A percentile compares a stretch with the other conserved stretches of the same genome.
These are phyloP conservation scores for Prorops nasuta DNA, from an alignment of 1,140 invertebrate species.

Conservation along the genomic window DNA sequence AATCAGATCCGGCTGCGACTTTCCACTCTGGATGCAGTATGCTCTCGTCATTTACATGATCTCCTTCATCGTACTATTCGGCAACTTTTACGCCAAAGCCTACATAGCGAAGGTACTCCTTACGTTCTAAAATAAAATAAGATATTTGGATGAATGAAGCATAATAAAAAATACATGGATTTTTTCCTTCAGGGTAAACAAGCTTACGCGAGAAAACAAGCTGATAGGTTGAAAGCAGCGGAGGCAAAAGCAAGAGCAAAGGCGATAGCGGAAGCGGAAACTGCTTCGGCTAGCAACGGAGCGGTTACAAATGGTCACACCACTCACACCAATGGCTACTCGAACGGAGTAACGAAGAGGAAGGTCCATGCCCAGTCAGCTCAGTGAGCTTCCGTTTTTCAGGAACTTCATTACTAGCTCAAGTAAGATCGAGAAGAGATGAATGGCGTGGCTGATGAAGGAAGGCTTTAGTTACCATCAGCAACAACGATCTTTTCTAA, in stretches of 20 bases:
- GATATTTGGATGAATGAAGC: too few species aligned
- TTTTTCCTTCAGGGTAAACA: constrained; percentile 43
- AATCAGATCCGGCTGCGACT: constrained; percentile 79
- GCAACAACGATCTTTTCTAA: too few species aligned
- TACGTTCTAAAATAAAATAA: background rate
- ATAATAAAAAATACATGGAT: background rate
- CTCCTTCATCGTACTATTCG: constrained; percentile 86
- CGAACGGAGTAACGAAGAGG: constrained; percentile 39
- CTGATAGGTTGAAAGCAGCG: constrained; percentile 28
- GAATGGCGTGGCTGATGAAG: too few species aligned
- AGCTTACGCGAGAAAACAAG: constrained; percentile 42
- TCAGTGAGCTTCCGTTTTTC: too few species aligned
- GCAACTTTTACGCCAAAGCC: constrained; percentile 86
- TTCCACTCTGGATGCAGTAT: constrained; percentile 93
- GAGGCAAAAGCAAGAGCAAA: constrained; percentile 4
- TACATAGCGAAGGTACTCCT: constrained; percentile 71
- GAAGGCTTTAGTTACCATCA: too few species aligned
- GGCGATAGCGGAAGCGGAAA: constrained; percentile 1
- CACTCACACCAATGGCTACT: constrained; percentile 35
- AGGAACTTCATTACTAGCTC: too few species aligned
- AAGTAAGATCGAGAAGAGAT: too few species aligned
- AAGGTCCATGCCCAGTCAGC: too few species aligned
- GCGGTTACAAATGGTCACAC: constrained; percentile 19
- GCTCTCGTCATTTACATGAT: constrained; percentile 88
- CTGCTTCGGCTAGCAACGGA: constrained; percentile 4